phyloP scores from a whole-genome alignment of 2,113 vertebrate genomes.

The Numenius arquata region DNA sequence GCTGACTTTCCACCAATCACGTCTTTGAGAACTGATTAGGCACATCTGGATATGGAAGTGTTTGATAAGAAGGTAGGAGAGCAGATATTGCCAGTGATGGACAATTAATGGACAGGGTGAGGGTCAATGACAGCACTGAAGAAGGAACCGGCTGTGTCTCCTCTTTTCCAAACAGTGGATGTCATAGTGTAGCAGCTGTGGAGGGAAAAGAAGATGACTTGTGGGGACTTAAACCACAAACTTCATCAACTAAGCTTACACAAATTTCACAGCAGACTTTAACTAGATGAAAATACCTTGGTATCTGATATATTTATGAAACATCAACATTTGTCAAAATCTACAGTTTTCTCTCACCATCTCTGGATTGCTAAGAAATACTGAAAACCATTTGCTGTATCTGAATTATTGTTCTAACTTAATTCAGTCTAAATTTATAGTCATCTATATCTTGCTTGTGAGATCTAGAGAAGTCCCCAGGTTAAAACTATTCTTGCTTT shows the following conservation, averaged over 20 bases:
- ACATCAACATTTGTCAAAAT: not conserved
- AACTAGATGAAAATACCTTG: not conserved
- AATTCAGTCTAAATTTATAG: not conserved
- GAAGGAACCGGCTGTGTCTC: not conserved
- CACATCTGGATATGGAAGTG: not conserved
- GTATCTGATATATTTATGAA: not conserved
- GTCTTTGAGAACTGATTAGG: not conserved
- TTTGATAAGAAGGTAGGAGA: not conserved
- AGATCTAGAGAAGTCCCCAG: not conserved
- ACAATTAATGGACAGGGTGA: slow-evolving; percentile 11
- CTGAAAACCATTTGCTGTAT: not conserved
- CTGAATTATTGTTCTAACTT: not conserved
- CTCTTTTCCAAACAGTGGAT: not conserved
- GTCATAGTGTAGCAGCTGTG: not conserved
- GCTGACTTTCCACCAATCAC: not conserved
- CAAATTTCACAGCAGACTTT: not conserved
- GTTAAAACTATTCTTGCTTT: not conserved
- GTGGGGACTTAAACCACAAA: not conserved
- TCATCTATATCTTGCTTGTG: not conserved
- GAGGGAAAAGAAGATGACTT: not conserved
- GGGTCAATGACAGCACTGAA: not conserved
- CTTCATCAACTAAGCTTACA: not conserved
- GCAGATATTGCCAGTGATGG: not conserved
- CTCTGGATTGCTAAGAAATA: not conserved
- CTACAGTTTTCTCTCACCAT: not conserved